A percentile compares a stretch with the other conserved stretches of the same genome.
Conservation (phyloP, 2,797 vertebrate genomes). For the Alca torda region DNA sequence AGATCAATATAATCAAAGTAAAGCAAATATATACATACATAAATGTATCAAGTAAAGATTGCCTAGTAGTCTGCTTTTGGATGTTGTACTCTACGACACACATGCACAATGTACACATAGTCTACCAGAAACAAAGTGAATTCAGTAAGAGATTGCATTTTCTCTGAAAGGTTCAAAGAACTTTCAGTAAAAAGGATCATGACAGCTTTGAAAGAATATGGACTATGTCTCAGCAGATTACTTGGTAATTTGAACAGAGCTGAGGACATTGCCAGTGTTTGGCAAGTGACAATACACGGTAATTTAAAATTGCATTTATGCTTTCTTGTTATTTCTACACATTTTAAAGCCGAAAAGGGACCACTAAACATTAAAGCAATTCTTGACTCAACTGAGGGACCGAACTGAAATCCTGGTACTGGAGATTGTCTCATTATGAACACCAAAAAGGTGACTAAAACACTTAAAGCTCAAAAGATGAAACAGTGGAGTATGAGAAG, state of each 20-base stretch:
- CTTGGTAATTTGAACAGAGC: neutral
- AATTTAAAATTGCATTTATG: neutral
- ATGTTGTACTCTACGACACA: neutral
- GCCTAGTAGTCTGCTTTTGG: neutral
- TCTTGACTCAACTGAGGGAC: neutral
- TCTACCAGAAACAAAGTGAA: neutral
- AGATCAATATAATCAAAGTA: neutral
- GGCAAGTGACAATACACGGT: neutral
- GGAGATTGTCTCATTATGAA: neutral
- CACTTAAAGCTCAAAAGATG: neutral
- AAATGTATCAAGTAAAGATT: neutral
- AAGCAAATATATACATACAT: neutral
- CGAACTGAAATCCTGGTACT: neutral
- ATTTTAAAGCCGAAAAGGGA: neutral
- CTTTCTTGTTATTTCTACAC: neutral
- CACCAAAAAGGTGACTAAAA: neutral
- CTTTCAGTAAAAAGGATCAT: neutral
- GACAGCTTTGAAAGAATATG: neutral
- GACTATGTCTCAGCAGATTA: neutral
- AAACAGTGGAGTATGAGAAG: neutral
- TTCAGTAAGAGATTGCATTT: neutral
- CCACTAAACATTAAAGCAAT: neutral
- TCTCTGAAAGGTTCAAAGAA: neutral
- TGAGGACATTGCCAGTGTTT: neutral
- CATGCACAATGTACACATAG: neutral